Conservation (phyloP, 2,113 vertebrate species). For the Solea solea region DNA sequence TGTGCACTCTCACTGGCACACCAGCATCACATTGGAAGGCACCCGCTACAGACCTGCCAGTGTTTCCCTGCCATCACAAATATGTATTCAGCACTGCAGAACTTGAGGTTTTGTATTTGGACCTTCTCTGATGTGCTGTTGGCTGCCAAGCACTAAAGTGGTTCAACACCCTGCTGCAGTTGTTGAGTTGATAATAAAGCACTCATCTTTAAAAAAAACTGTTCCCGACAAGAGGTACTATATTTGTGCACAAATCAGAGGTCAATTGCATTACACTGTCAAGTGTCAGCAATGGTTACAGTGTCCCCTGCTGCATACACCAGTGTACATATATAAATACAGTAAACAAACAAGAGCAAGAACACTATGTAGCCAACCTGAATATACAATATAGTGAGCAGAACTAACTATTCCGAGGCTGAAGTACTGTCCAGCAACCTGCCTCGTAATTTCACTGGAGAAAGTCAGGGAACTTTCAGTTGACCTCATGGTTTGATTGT, state of each 20-base stretch:
- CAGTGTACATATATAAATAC: neutral
- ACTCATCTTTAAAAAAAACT: constrained; percentile 42
- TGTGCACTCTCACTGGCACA: constrained; percentile 56
- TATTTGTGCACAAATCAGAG: constrained; percentile 32
- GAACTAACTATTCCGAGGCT: constrained; percentile 1
- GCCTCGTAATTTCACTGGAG: constrained; percentile 2
- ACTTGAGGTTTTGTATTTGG: constrained; percentile 55
- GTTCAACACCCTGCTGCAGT: constrained; percentile 53
- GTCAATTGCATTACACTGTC: constrained; percentile 20
- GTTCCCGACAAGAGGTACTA: constrained; percentile 19
- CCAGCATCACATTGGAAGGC: constrained; percentile 44
- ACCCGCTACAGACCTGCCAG: constrained; percentile 49
- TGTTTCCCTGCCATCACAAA: constrained; percentile 68
- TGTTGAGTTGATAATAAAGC: constrained; percentile 60
- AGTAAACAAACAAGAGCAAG: constrained; percentile 30
- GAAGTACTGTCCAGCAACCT: neutral
- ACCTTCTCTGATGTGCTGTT: constrained; percentile 65
- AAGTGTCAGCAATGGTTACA: constrained; percentile 37
- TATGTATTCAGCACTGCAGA: constrained; percentile 71
- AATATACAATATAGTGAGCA: neutral
- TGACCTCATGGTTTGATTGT: constrained; percentile 5
- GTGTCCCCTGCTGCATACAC: constrained; percentile 1
- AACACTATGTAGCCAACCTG: neutral
- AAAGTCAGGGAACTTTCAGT: constrained; percentile 1
- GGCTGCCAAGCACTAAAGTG: constrained; percentile 68